phyloP scores from a whole-genome alignment of 2,888 invertebrate species.

The Podotricha telesiphe region DNA sequence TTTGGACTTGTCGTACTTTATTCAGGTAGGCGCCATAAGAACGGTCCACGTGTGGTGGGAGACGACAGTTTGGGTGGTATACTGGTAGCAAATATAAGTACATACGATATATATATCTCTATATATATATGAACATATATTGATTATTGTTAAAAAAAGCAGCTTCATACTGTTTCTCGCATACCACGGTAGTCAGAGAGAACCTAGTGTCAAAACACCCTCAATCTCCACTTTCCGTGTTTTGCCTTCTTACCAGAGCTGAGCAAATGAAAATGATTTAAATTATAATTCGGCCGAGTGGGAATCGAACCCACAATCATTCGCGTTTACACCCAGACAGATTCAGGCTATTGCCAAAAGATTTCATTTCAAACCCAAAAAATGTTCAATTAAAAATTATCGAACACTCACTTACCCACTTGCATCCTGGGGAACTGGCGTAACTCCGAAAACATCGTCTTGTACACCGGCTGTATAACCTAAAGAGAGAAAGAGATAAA shows the following conservation, averaged over 20 bases:
- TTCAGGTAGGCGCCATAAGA: slow-evolving; percentile 63
- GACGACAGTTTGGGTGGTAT: slow-evolving; percentile 70
- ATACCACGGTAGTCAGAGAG: no score
- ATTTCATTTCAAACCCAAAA: background rate
- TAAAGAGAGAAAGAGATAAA: slow-evolving; percentile 46
- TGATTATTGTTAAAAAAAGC: no score
- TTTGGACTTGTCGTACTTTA: slow-evolving; percentile 45
- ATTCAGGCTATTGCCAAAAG: no score
- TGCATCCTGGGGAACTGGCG: slow-evolving; percentile 75
- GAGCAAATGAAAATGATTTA: no score
- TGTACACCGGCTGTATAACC: slow-evolving; percentile 82
- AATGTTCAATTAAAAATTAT: background rate
- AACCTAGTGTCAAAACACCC: no score
- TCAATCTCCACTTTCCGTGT: no score
- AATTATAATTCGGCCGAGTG: no score
- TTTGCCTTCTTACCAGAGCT: no score
- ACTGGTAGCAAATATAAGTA: slow-evolving; percentile 52
- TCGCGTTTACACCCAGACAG: no score
- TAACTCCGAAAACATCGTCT: slow-evolving; percentile 84
- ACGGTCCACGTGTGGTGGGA: slow-evolving; percentile 65
- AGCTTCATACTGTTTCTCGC: no score
- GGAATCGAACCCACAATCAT: no score
- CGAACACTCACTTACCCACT: slow-evolving; percentile 59
- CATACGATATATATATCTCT: background rate
- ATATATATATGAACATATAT: background rate